Percentiles rank a stretch among this genome's conserved stretches.
These are phyloP conservation scores for Anolis sagrei DNA, from an alignment of 2,113 vertebrate species.

Conservation along the genomic window DNA sequence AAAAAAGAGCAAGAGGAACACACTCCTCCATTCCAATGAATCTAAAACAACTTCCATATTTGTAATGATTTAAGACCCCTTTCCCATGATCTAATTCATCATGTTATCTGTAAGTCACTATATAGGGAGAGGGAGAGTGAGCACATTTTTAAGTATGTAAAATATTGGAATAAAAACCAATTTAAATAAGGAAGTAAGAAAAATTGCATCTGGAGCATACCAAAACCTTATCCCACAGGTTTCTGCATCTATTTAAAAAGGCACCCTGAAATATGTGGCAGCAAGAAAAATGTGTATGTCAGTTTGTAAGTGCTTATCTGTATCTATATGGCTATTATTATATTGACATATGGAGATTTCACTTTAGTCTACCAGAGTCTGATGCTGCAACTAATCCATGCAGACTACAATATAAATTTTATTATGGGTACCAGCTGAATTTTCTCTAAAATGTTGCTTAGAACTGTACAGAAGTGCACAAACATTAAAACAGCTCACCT, in stretches of 20 bases:
- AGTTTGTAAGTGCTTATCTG: too few species aligned
- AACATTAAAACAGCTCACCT: slow-evolving; percentile 78
- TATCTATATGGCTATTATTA: not conserved
- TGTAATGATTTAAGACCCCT: not conserved
- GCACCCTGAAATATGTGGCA: too few species aligned
- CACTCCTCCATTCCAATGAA: not conserved
- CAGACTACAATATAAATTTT: not conserved
- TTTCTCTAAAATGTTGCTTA: not conserved
- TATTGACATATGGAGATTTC: not conserved
- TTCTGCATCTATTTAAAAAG: not conserved
- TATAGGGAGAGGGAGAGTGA: not conserved
- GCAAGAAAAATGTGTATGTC: too few species aligned
- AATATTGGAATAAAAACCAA: not conserved
- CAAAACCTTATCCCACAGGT: not conserved
- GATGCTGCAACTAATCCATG: not conserved
- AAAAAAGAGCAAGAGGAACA: not conserved
- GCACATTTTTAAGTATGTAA: not conserved
- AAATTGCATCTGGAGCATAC: not conserved
- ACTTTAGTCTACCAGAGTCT: not conserved
- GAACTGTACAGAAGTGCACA: not conserved
- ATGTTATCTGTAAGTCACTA: not conserved
- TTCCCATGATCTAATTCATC: not conserved
- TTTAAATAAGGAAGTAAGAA: not conserved
- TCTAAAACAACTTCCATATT: not conserved
- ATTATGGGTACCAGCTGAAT: not conserved